Evolutionary conservation across 53 echinoderm and acorn worm species (phyloP).

Genomic region (Holothuria leucospilota): DNA sequence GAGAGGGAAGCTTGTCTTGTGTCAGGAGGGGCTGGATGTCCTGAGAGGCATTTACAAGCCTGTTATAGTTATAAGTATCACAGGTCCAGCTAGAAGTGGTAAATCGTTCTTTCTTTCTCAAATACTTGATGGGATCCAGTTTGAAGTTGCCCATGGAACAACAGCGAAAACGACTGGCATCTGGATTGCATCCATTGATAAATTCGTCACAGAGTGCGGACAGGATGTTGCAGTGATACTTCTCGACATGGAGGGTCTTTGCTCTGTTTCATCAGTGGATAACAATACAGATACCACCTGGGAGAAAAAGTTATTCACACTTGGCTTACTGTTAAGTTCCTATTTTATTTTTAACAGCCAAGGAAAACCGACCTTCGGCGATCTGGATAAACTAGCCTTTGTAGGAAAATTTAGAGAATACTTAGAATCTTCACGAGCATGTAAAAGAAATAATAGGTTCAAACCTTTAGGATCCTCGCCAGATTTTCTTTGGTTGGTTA

Average conservation of each 20-base stretch:
- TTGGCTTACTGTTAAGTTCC: constrained; percentile 26
- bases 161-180: constrained; percentile 11
- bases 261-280: neutral
- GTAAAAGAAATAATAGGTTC: too few species aligned
- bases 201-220: neutral
- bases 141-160: constrained; percentile 29
- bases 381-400: neutral
- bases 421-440: too few species aligned
- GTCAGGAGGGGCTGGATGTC: constrained; percentile 27
- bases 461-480: neutral
- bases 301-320: constrained; percentile 28
- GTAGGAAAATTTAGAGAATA: too few species aligned
- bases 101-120: constrained; percentile 30
- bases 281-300: neutral
- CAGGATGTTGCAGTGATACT: neutral
- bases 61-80: constrained; percentile 14
- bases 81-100: constrained; percentile 36
- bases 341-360: constrained; percentile 32
- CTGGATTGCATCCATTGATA: neutral
- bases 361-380: constrained; percentile 21
- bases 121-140: constrained; percentile 6
- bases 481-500: constrained; percentile 18
- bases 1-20: neutral
- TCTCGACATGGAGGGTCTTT: constrained; percentile 29
- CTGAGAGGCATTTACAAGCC: neutral